These are phyloP conservation scores for Lasioglossum pauxillum DNA, from an alignment of 2,888 invertebrate genomes.

Conservation along the genomic window DNA sequence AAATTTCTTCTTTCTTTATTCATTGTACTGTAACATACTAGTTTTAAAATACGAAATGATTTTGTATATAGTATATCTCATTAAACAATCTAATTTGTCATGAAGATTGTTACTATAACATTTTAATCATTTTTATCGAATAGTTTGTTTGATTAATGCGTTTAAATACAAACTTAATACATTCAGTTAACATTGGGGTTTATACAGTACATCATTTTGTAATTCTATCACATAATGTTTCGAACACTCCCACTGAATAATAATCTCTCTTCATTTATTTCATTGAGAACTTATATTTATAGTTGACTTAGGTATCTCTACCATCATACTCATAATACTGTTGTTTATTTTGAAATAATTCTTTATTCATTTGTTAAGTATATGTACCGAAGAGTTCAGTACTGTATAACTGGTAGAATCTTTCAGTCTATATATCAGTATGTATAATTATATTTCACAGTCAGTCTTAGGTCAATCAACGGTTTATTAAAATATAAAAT, in stretches of 20 bases:
- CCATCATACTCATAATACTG: conserved; percentile 18
- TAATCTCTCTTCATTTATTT: background rate
- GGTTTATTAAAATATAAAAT: conserved; percentile 29
- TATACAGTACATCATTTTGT: background rate
- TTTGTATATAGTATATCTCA: conserved; percentile 45
- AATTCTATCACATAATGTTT: background rate
- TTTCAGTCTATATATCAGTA: conserved; percentile 18
- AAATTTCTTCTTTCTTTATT: background rate
- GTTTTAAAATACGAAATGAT: conserved; percentile 37
- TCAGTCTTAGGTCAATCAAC: conserved; percentile 16
- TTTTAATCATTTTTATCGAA: conserved; percentile 15
- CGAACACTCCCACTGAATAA: conserved; percentile 6
- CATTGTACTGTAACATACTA: conserved; percentile 8
- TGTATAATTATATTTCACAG: conserved; percentile 15
- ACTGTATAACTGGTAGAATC: conserved; percentile 8
- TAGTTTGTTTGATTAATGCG: background rate
- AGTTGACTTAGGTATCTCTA: background rate
- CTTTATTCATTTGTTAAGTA: background rate
- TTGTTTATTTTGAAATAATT: conserved; percentile 18
- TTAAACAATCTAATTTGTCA: conserved; percentile 22
- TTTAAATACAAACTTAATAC: background rate
- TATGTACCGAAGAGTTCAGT: background rate
- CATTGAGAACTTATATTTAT: background rate
- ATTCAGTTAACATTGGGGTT: background rate
- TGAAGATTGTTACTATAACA: background rate